Conservation (phyloP, 2,797 vertebrate species). For the Hapalemur alaotrensis region DNA sequence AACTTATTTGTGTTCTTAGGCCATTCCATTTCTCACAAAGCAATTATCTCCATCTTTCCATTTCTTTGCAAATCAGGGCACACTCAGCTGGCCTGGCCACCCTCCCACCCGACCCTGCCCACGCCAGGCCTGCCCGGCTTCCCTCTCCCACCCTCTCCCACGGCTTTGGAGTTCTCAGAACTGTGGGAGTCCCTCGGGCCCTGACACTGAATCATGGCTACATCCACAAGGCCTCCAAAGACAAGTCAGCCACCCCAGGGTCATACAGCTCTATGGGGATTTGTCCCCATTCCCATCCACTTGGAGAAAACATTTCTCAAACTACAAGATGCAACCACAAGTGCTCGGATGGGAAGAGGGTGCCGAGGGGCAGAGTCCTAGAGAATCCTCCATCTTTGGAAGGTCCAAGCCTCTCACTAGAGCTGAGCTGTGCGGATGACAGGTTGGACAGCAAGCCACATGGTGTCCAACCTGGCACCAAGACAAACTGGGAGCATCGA, state of each 20-base stretch:
- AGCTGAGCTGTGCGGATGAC: not conserved
- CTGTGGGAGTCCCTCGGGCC: accelerated
- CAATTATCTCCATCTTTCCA: constrained; percentile 52
- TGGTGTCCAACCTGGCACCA: not conserved
- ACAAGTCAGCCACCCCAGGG: not conserved
- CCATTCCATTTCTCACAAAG: constrained; percentile 48
- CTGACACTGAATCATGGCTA: not conserved
- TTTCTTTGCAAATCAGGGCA: constrained; percentile 66
- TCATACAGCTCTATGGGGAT: accelerated
- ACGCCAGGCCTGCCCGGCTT: not conserved
- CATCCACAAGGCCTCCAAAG: not conserved
- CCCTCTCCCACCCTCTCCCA: not conserved
- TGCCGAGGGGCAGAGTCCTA: accelerated
- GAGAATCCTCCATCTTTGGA: not conserved
- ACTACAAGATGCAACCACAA: not conserved
- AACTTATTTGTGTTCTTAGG: constrained; percentile 44
- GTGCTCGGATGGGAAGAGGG: not conserved
- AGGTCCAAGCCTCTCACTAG: not conserved
- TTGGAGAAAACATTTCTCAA: not conserved
- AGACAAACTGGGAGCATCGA: not conserved
- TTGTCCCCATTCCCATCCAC: not conserved
- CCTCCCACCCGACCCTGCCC: not conserved
- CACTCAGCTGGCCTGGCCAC: not conserved
- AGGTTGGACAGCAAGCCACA: not conserved
- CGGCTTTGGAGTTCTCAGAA: not conserved